These are phyloP conservation scores for Drosophila lacteicornis DNA, from an alignment of 1,140 invertebrate genomes.

Conservation along the genomic window DNA sequence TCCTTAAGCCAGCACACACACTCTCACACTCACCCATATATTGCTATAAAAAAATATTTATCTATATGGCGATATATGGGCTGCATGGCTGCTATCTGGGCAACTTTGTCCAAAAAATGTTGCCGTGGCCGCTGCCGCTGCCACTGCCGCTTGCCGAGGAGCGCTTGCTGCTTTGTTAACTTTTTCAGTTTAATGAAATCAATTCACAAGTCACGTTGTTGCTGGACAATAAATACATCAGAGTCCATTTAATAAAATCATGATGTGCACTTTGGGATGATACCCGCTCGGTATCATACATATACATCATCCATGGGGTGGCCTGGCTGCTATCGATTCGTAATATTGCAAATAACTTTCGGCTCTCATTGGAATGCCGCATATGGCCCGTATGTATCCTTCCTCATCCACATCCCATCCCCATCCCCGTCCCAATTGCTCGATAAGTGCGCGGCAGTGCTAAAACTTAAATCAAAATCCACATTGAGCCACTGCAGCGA, in stretches of 20 bases:
- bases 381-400: conserved; percentile 42
- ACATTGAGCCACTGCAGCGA: conserved; percentile 57
- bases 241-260: conserved; percentile 85
- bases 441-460: conserved; percentile 66
- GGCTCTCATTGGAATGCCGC: conserved; percentile 75
- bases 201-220: conserved; percentile 85
- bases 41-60: conserved; percentile 70
- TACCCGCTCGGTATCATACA: conserved; percentile 39
- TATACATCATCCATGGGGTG: conserved; percentile 35
- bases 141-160: conserved; percentile 6
- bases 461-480: conserved; percentile 72
- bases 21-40: conserved; percentile 31
- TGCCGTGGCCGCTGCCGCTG: conserved; percentile 18
- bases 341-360: conserved; percentile 74
- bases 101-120: conserved; percentile 72
- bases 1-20: conserved; percentile 71
- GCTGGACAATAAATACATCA: conserved; percentile 85
- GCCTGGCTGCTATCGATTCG: conserved; percentile 57
- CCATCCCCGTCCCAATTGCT: conserved; percentile 56
- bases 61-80: conserved; percentile 69
- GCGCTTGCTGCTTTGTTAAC: conserved; percentile 76
- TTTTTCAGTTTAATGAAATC: conserved; percentile 85
- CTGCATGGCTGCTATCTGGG: conserved; percentile 26
- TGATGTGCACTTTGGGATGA: conserved; percentile 83
- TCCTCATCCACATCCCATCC: background rate